Conservation (phyloP, 1,140 invertebrate genomes). For the Brachionus calyciflorus region DNA sequence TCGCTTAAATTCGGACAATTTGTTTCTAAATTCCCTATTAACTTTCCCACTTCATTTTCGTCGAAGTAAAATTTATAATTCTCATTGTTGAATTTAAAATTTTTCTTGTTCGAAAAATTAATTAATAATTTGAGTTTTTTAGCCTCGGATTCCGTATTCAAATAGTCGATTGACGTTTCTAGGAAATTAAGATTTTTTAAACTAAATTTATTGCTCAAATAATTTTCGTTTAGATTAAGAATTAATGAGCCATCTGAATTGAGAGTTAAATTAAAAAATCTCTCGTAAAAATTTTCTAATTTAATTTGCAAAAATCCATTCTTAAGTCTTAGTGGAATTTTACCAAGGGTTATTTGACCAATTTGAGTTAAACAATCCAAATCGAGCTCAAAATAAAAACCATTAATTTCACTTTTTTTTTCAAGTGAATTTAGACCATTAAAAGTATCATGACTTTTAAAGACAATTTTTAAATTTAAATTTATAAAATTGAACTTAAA, state of each 20-base stretch:
- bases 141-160: neutral
- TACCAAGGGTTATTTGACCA: slow-evolving; percentile 6
- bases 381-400: neutral
- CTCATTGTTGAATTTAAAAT: neutral
- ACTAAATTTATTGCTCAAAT: neutral
- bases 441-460: neutral
- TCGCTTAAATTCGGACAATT: neutral
- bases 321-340: neutral
- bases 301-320: neutral
- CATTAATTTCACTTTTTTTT: neutral
- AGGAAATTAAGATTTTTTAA: neutral
- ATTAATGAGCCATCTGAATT: neutral
- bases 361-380: slow-evolving; percentile 33
- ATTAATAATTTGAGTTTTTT: neutral
- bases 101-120: neutral
- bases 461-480: slow-evolving; percentile 6
- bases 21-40: neutral
- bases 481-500: neutral
- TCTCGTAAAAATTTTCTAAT: neutral
- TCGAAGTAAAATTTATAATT: neutral
- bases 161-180: neutral
- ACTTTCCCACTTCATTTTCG: neutral
- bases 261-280: slow-evolving; percentile 19
- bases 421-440: neutral
- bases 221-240: slow-evolving; percentile 3